Percentiles rank a stretch among this genome's conserved stretches.
phyloP scores from a whole-genome alignment of 2,797 vertebrate species.

The Hypotaenidia okinawae region DNA sequence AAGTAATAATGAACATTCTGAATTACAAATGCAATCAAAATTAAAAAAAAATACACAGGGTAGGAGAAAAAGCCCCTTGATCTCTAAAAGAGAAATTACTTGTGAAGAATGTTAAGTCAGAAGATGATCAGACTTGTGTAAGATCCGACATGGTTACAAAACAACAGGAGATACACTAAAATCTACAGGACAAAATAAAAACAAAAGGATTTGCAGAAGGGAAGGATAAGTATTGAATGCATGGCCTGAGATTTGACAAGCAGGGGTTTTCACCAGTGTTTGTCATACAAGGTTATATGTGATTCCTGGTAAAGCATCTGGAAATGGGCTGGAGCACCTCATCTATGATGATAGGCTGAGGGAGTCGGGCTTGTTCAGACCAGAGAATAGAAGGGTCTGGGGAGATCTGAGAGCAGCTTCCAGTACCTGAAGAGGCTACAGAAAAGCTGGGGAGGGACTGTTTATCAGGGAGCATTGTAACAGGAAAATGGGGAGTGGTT shows the following conservation, averaged over 20 bases:
- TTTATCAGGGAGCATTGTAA: too few species aligned
- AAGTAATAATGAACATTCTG: neutral
- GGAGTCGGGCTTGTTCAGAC: too few species aligned
- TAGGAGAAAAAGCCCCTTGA: neutral
- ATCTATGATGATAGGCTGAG: too few species aligned
- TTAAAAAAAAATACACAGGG: rapidly evolving
- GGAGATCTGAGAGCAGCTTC: too few species aligned
- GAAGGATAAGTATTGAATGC: neutral
- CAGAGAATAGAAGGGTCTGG: too few species aligned
- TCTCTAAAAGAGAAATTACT: neutral
- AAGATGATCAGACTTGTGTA: neutral
- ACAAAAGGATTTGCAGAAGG: neutral
- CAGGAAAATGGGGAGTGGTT: too few species aligned
- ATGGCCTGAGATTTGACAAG: neutral
- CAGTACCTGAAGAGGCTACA: too few species aligned
- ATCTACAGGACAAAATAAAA: neutral
- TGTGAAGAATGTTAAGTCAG: neutral
- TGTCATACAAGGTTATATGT: neutral
- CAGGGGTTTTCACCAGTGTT: neutral
- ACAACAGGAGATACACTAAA: rapidly evolving
- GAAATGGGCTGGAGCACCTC: neutral
- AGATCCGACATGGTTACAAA: neutral
- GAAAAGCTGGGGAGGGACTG: too few species aligned
- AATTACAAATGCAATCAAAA: neutral
- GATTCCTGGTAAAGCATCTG: neutral